Conservation (phyloP, 2,797 vertebrate genomes). For the Hybognathus amarus region DNA sequence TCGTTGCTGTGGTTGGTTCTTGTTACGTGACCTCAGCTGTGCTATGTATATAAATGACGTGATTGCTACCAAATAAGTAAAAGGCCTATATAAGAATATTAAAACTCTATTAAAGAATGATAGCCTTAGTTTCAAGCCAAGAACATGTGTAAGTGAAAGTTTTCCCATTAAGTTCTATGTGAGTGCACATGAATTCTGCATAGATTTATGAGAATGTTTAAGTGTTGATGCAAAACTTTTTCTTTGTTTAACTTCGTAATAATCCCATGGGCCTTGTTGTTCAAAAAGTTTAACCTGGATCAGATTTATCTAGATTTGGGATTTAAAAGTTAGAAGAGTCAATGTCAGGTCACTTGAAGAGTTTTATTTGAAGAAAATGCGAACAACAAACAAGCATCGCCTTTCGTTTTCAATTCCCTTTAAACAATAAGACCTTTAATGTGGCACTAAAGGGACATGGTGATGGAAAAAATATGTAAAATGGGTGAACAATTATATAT, state of each 20-base stretch:
- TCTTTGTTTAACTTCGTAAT: slow-evolving; percentile 58
- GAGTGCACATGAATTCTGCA: neutral
- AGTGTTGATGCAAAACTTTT: slow-evolving; percentile 32
- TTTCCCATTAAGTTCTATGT: neutral
- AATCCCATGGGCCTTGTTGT: slow-evolving; percentile 48
- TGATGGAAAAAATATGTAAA: neutral
- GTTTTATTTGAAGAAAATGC: neutral
- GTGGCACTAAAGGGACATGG: neutral
- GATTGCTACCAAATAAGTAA: too few relatives aligned
- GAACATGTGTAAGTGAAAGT: neutral
- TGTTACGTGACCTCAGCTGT: too few relatives aligned
- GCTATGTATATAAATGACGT: too few relatives aligned
- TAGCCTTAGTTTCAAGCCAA: too few relatives aligned
- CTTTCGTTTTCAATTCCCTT: neutral
- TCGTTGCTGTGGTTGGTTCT: too few relatives aligned
- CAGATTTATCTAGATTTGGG: neutral
- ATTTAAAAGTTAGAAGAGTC: neutral
- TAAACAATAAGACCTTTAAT: neutral
- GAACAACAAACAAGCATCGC: neutral
- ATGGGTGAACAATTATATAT: too few relatives aligned
- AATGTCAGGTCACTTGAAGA: neutral
- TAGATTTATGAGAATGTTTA: slow-evolving; percentile 39
- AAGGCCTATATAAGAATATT: too few relatives aligned
- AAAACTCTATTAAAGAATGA: too few relatives aligned
- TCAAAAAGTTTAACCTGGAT: neutral